Evolutionary conservation across 2,888 invertebrate species (phyloP), one percentile per base, ranked within the genome.

Genomic region (Leptinotarsa haldemani): DNA sequence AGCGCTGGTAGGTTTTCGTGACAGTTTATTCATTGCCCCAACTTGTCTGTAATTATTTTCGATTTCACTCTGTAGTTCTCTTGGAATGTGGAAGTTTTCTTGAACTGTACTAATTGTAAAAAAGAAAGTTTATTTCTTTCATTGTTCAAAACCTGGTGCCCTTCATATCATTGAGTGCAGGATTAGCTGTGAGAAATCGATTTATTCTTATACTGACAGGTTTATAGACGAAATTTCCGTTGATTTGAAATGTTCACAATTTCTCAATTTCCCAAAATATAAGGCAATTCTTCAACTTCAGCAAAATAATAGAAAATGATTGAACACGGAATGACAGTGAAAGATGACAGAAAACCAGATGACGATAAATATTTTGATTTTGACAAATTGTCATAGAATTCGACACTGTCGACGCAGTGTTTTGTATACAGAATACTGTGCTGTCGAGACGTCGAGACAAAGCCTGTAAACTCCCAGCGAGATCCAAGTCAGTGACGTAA

Each of bases 1-100:
- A 1, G 97, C 96, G 82, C 92, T 92, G 71, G 89, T 90, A 71
- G 90, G 89, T 83, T 91, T 90, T 78, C 88, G 87, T 73, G 88
- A 86, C 88, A 88, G 88, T 73, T 74, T 75, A 22, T 20, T 56
- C 46, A 18, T 68, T 18, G 46, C 16, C 16, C 22, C 22, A 22
- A 1, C 12, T 15, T n/a, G 9, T 53, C 50, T 69, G 16, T 46
- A 61, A 13, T 3, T 47, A 40, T 46, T 25, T 56, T 64, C 9
- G 15, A 67, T 61, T 67, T 67, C 56, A 56, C 52, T 25, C 25
- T 12, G 13, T 61, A n/a, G 5, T 2, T 40, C 40, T n/a, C 5
- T 20, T 56, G 61, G 30, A 40, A 61, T 61, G 61, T 61, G 16
- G 40, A 40, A 30, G 16, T 16, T 61, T 25, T 61, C 16, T 25